Base-by-base conservation (phyloP, 2,113 vertebrate genomes). In the Paratilapia polleni region DNA sequence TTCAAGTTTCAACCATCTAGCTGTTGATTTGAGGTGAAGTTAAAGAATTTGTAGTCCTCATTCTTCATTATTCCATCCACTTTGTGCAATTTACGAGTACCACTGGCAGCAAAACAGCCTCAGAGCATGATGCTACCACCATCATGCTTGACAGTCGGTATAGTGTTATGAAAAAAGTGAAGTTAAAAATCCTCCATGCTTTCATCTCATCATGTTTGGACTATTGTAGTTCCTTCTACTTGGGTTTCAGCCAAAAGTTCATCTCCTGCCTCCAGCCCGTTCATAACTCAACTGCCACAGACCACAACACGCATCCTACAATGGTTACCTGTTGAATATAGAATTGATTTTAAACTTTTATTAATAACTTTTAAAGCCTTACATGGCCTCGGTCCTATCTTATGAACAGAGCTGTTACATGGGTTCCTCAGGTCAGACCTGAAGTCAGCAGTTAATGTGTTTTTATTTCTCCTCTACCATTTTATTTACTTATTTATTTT, bases 1-100 rank as follows among this genome's bases (percentile, higher is more conserved):
- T 66, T 13, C 38, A 43, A 4, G 43, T 66, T 43, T 43, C n/a
- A 66, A 0, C 52, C 1, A 4, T 56, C 20, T 56, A n/a, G 3
- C 38, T 66, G 13, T 68, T 68, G 38, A 68, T 68, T 26, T 68
- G n/a, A 66, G 13, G 63, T 24, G n/a, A 66, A 43, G n/a, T 43
- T 66, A n/a, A 43, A 24, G 36, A 41, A 66, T 66, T 24, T 66
- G 38, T 47, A 68, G 38, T 26, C 4, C 49, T 54, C 47, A 6
- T 52, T 9, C 38, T 41, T 7, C 49, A 52, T 19, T 19, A 3
- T 52, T 52, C 3, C 17, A 52, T 56, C 8, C 52, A 54, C 7
- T 20, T 54, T 20, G 52, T 20, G 1, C 52, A n/a, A n/a, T n/a
- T n/a, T n/a, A n/a, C n/a, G n/a, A n/a, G n/a, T n/a, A n/a, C n/a